These are phyloP conservation scores for Neelides folsomi DNA, from an alignment of 2,888 invertebrate species.

Conservation along the genomic window DNA sequence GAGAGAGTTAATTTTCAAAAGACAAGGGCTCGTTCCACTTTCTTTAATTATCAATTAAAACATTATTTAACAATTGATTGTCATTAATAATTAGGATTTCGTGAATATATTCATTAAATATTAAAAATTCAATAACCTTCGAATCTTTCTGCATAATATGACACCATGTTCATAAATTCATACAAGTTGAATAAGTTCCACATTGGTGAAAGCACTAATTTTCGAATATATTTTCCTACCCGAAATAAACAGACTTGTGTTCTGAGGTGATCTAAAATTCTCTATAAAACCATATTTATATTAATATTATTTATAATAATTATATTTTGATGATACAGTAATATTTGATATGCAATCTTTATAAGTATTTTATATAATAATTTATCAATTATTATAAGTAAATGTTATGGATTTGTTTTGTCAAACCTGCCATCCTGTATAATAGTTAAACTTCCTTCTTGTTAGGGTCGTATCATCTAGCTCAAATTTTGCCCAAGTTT, in stretches of 20 bases:
- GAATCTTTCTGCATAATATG: constrained; percentile 54
- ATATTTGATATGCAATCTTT: not conserved
- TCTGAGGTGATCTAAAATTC: constrained; percentile 58
- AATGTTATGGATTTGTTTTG: constrained; percentile 2
- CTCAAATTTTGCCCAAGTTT: constrained; percentile 60
- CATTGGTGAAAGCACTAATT: constrained; percentile 57
- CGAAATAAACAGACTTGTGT: constrained; percentile 56
- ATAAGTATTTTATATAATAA: not conserved
- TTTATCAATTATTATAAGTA: not conserved
- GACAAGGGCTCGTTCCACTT: constrained; percentile 7
- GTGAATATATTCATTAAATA: not conserved
- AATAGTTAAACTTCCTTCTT: constrained; percentile 61
- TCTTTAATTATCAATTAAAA: constrained; percentile 3
- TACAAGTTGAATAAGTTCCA: constrained; percentile 66
- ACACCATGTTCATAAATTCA: constrained; percentile 69
- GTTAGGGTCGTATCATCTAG: constrained; percentile 60
- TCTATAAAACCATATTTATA: constrained; percentile 44
- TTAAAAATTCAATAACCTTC: constrained; percentile 8
- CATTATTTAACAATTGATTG: not conserved
- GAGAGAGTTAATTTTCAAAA: constrained; percentile 43
- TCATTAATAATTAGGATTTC: not conserved
- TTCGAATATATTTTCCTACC: constrained; percentile 53
- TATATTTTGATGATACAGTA: not conserved
- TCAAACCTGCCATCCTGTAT: constrained; percentile 60
- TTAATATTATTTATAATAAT: too few relatives aligned